A percentile compares a stretch with the other conserved stretches of the same genome.
phyloP scores from a whole-genome alignment of 2,113 vertebrate genomes.

The Microcebus tavaratra region DNA sequence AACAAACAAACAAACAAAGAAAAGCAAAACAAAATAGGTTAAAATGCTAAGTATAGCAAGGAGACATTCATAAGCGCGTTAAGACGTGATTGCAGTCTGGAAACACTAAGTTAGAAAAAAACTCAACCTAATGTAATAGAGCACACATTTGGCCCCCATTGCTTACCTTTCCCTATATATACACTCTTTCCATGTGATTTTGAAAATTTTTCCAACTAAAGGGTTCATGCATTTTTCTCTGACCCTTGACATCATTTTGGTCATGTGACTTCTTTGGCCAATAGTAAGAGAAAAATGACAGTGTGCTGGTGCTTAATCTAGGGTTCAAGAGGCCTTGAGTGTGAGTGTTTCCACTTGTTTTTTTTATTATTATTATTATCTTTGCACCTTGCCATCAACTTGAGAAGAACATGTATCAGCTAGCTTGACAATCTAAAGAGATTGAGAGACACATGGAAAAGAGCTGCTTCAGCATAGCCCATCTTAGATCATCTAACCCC shows the following conservation, averaged over 20 bases:
- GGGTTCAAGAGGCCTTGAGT: background rate
- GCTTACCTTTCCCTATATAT: background rate
- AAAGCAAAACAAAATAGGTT: background rate
- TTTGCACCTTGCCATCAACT: background rate
- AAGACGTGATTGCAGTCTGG: background rate
- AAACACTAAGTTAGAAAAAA: background rate
- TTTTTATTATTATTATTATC: background rate
- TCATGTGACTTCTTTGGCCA: background rate
- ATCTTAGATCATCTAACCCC: background rate
- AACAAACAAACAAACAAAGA: too few species aligned
- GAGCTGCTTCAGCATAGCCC: background rate
- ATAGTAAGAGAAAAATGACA: background rate
- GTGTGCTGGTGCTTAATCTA: background rate
- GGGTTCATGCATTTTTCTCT: background rate
- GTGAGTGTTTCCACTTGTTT: background rate
- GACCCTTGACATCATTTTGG: background rate
- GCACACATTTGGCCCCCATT: background rate
- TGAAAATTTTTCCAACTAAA: background rate
- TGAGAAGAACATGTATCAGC: background rate
- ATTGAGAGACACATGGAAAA: background rate
- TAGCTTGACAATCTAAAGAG: background rate
- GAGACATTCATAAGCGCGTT: background rate
- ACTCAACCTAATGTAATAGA: background rate
- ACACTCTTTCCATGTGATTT: background rate
- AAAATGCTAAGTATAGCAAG: background rate